Evolutionary conservation across 2,888 invertebrate species (phyloP).

Genomic region (Meta bourneti): DNA sequence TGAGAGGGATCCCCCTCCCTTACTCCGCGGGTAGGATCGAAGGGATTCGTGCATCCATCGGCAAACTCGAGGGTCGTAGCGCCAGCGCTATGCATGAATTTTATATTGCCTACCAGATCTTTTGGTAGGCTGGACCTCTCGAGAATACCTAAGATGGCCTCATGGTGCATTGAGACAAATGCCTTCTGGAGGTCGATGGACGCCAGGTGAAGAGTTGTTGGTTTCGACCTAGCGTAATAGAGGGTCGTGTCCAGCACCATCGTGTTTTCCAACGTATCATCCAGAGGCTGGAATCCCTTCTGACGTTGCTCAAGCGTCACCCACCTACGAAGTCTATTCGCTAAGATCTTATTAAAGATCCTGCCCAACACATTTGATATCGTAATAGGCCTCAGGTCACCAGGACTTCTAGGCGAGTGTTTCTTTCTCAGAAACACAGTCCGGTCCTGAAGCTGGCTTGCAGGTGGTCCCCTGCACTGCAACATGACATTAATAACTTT

Average conservation of each 20-base stretch:
- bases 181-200: constrained; percentile 7
- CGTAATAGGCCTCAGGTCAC: background rate
- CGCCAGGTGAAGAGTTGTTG: background rate
- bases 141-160: background rate
- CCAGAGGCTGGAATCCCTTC: background rate
- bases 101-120: too few relatives aligned
- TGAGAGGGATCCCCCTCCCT: background rate
- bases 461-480: too few relatives aligned
- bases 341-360: background rate
- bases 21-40: too few relatives aligned
- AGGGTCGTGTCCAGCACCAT: background rate
- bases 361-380: background rate
- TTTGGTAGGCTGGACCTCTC: too few relatives aligned
- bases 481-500: background rate
- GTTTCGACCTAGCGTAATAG: background rate
- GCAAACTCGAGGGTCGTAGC: too few relatives aligned
- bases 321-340: background rate
- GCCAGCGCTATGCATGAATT: too few relatives aligned
- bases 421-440: background rate
- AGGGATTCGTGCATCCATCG: too few relatives aligned
- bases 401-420: background rate
- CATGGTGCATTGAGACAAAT: background rate
- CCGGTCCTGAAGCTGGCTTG: background rate
- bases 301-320: background rate
- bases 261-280: background rate